Conservation (phyloP, 2,888 invertebrate species). For the Drosophila robusta region DNA sequence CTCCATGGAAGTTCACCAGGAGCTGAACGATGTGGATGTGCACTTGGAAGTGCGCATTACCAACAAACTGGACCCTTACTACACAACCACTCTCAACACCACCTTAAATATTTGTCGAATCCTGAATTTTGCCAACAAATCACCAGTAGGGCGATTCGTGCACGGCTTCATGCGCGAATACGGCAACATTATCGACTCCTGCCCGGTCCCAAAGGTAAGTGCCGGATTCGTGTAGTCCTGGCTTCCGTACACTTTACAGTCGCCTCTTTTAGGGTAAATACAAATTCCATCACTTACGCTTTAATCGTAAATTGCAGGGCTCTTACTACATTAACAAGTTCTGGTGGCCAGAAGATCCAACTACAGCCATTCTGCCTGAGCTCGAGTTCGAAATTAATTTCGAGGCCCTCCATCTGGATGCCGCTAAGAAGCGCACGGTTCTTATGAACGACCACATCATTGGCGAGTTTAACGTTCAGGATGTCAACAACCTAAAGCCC, state of each 20-base stretch:
- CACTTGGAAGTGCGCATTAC: constrained; percentile 68
- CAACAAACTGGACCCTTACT: constrained; percentile 74
- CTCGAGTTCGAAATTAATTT: constrained; percentile 74
- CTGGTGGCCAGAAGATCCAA: constrained; percentile 83
- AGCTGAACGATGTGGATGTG: constrained; percentile 73
- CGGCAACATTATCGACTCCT: constrained; percentile 76
- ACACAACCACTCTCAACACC: constrained; percentile 71
- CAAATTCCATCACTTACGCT: constrained; percentile 50
- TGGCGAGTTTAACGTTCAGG: constrained; percentile 75
- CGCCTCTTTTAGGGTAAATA: constrained; percentile 55
- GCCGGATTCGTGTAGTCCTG: not conserved
- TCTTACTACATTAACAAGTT: constrained; percentile 78
- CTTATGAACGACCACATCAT: constrained; percentile 74
- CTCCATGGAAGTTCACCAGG: constrained; percentile 78
- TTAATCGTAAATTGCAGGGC: constrained; percentile 78
- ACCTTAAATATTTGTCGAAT: constrained; percentile 80
- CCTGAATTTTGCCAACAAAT: constrained; percentile 66
- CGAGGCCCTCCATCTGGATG: constrained; percentile 70
- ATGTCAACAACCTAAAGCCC: constrained; percentile 75
- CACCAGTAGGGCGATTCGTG: constrained; percentile 78
- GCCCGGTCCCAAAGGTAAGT: constrained; percentile 81
- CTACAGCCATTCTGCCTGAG: constrained; percentile 76
- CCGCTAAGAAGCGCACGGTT: constrained; percentile 69
- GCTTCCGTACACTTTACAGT: constrained; percentile 2
- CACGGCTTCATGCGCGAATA: constrained; percentile 74